These are phyloP conservation scores for Hucho hucho DNA, from an alignment of 2,113 vertebrate genomes.

Conservation along the genomic window DNA sequence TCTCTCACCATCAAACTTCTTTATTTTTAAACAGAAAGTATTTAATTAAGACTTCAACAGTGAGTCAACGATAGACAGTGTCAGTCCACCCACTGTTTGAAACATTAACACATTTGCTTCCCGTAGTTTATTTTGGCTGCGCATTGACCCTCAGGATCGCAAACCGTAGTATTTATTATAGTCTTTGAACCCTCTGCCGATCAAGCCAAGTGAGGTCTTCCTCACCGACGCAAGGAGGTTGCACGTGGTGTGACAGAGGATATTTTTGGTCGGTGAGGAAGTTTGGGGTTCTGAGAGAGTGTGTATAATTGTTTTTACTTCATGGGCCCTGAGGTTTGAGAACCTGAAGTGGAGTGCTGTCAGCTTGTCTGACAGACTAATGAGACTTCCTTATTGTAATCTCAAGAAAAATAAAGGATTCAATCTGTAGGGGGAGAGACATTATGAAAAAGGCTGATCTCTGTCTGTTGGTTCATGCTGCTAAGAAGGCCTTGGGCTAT, in stretches of 20 bases:
- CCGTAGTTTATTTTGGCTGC: slow-evolving; percentile 54
- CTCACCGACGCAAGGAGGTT: slow-evolving; percentile 36
- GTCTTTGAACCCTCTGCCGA: slow-evolving; percentile 44
- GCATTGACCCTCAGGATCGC: slow-evolving; percentile 40
- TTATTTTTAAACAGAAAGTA: not conserved
- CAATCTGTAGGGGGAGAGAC: slow-evolving; percentile 2
- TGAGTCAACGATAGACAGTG: slow-evolving; percentile 51
- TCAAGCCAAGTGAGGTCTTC: slow-evolving; percentile 50
- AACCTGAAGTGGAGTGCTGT: slow-evolving; percentile 34
- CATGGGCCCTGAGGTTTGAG: slow-evolving; percentile 33
- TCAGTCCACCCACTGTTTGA: slow-evolving; percentile 2
- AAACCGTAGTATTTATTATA: slow-evolving; percentile 35
- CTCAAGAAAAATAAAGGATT: slow-evolving; percentile 42
- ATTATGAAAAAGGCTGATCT: not conserved
- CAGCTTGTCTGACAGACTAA: slow-evolving; percentile 45
- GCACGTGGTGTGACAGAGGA: slow-evolving; percentile 32
- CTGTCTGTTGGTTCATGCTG: not conserved
- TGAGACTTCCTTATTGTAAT: slow-evolving; percentile 32
- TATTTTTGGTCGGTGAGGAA: slow-evolving; percentile 52
- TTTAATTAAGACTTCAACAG: slow-evolving; percentile 30
- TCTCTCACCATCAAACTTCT: not conserved
- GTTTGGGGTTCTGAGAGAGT: slow-evolving; percentile 51
- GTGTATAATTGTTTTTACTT: slow-evolving; percentile 42
- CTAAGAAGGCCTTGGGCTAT: not conserved
- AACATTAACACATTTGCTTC: slow-evolving; percentile 53